Evolutionary conservation across 2,797 vertebrate species (phyloP).

Genomic region (Xiphophorus birchmanni): DNA sequence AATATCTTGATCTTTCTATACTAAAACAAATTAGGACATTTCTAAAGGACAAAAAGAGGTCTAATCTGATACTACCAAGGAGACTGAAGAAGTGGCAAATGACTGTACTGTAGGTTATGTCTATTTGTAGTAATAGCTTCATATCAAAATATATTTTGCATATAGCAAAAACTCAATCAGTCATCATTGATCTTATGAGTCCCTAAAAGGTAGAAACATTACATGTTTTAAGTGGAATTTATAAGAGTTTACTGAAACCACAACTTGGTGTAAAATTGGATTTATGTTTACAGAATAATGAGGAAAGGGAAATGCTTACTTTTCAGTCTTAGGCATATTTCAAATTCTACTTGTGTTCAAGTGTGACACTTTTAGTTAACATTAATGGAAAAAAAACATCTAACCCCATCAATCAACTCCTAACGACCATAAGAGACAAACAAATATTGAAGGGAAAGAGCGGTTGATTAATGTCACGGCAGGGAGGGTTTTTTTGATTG

Average conservation of each 20-base stretch:
- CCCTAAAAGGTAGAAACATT: not conserved
- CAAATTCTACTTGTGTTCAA: not conserved
- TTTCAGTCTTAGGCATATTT: not conserved
- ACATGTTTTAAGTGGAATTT: not conserved
- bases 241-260: not conserved
- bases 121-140: not conserved
- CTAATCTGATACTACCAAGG: not conserved
- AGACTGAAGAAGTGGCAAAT: not conserved
- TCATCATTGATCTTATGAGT: not conserved
- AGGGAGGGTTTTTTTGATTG: not conserved
- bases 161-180: not conserved
- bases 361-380: not conserved
- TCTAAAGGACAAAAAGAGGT: not conserved
- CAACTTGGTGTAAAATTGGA: not conserved
- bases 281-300: not conserved
- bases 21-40: not conserved
- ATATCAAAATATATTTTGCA: not conserved
- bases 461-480: not conserved
- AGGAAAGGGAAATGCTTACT: not conserved
- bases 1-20: not conserved
- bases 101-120: not conserved
- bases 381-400: not conserved
- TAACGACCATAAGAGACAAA: not conserved
- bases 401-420: not conserved
- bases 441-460: not conserved